These are phyloP conservation scores for Chelonus formosanus DNA, from an alignment of 2,888 invertebrate species.

Conservation along the genomic window DNA sequence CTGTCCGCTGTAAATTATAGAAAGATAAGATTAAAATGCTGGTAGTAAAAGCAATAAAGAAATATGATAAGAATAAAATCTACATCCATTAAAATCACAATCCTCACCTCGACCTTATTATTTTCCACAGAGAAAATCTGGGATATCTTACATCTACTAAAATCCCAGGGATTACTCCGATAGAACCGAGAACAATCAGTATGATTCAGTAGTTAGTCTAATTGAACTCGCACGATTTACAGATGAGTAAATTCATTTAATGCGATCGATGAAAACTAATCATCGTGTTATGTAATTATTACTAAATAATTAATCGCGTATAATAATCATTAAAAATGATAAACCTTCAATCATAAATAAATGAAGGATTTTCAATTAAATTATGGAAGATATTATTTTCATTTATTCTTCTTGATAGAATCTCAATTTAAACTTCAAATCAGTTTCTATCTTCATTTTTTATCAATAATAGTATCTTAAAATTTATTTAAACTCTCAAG, in stretches of 20 bases:
- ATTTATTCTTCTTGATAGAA: too few relatives aligned
- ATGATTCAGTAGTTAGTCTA: constrained; percentile 23
- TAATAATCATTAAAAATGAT: neutral
- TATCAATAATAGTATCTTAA: too few relatives aligned
- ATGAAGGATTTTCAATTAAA: too few relatives aligned
- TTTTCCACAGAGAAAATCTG: neutral
- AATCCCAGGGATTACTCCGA: constrained; percentile 3
- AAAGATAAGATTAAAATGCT: constrained; percentile 28
- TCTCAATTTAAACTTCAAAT: too few relatives aligned
- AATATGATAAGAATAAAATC: constrained; percentile 8
- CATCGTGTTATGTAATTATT: constrained; percentile 4
- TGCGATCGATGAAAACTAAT: constrained; percentile 26
- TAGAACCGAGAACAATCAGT: constrained; percentile 6
- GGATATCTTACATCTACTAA: neutral
- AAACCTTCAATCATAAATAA: too few relatives aligned
- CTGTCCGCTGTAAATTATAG: constrained; percentile 84
- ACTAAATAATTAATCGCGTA: constrained; percentile 8
- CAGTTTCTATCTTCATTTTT: too few relatives aligned
- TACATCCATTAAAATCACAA: constrained; percentile 1
- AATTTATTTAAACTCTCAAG: too few relatives aligned
- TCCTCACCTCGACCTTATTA: constrained; percentile 7
- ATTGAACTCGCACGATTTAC: constrained; percentile 18
- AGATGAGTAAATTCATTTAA: neutral
- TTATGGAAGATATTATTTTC: too few relatives aligned
- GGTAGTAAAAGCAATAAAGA: constrained; percentile 24